These are phyloP conservation scores for Callyntrura sp. DNA, from an alignment of 2,888 invertebrate genomes.

Conservation along the genomic window DNA sequence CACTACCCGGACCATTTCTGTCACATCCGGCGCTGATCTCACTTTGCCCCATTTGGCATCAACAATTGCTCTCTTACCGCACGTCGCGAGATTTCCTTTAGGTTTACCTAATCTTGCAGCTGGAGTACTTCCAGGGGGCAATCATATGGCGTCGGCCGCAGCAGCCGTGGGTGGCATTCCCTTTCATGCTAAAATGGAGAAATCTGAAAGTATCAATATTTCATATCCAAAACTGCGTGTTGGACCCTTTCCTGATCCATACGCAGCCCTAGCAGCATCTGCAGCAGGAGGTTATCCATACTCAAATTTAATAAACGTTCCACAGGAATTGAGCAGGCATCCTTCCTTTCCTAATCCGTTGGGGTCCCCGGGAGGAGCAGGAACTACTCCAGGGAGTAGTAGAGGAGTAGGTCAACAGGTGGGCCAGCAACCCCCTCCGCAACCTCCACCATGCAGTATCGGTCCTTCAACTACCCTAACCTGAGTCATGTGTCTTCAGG, in stretches of 20 bases:
- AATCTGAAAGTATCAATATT: slow-evolving; percentile 80
- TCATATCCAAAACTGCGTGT: slow-evolving; percentile 77
- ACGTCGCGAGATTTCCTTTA: slow-evolving; percentile 80
- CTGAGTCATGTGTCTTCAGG: too few species aligned
- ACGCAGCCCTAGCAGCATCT: slow-evolving; percentile 78
- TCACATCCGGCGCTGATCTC: slow-evolving; percentile 69
- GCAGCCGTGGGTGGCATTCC: slow-evolving; percentile 30
- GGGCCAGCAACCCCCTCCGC: slow-evolving; percentile 49
- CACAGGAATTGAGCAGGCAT: slow-evolving; percentile 68
- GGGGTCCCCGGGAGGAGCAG: slow-evolving; percentile 56
- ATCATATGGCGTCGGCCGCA: slow-evolving; percentile 47
- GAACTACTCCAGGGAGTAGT: too few species aligned
- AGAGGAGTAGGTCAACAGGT: slow-evolving; percentile 60
- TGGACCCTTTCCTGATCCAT: slow-evolving; percentile 74
- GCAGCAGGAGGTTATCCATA: slow-evolving; percentile 84
- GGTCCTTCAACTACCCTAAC: slow-evolving; percentile 88
- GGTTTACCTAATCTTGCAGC: slow-evolving; percentile 65
- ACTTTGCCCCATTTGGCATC: slow-evolving; percentile 75
- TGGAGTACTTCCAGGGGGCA: slow-evolving; percentile 61
- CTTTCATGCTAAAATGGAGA: slow-evolving; percentile 80
- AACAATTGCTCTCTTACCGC: slow-evolving; percentile 80
- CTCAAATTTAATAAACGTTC: slow-evolving; percentile 70
- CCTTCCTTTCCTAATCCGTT: slow-evolving; percentile 58
- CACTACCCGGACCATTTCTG: slow-evolving; percentile 66
- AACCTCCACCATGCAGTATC: slow-evolving; percentile 48